These are phyloP conservation scores for Diuraphis noxia DNA, from an alignment of 1,140 invertebrate genomes.

Conservation along the genomic window DNA sequence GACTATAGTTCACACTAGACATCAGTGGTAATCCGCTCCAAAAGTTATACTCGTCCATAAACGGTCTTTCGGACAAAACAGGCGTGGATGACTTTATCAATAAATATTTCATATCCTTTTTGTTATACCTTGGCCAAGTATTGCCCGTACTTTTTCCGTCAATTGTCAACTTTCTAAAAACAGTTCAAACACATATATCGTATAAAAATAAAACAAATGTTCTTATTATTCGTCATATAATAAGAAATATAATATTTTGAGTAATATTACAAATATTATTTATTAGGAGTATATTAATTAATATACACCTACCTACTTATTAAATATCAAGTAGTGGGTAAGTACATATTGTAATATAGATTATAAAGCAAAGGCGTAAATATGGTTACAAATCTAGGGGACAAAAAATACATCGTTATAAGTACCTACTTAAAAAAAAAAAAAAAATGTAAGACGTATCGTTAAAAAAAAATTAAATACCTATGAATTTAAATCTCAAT, in stretches of 20 bases:
- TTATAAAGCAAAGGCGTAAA: too few species aligned
- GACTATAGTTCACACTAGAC: neutral
- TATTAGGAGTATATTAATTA: neutral
- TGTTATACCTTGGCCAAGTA: neutral
- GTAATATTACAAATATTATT: neutral
- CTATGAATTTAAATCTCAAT: neutral
- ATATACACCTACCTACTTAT: neutral
- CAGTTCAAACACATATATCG: neutral
- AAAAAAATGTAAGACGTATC: too few species aligned
- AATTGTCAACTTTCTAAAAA: neutral
- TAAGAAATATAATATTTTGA: too few species aligned
- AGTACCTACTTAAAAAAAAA: too few species aligned
- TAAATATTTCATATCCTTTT: slow-evolving; percentile 9
- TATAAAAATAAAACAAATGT: neutral
- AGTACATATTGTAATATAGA: neutral
- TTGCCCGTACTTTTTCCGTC: neutral
- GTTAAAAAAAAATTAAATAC: too few species aligned
- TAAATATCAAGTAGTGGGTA: neutral
- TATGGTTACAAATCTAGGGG: too few species aligned
- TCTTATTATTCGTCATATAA: too few species aligned
- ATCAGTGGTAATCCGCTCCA: neutral
- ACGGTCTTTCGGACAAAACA: neutral
- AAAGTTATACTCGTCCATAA: neutral
- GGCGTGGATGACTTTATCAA: neutral
- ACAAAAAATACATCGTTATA: too few species aligned